Percentiles rank a stretch among this genome's conserved stretches.
These are phyloP conservation scores for Caenorhabditis sulstoni DNA, from an alignment of 2,888 invertebrate genomes.

Conservation along the genomic window DNA sequence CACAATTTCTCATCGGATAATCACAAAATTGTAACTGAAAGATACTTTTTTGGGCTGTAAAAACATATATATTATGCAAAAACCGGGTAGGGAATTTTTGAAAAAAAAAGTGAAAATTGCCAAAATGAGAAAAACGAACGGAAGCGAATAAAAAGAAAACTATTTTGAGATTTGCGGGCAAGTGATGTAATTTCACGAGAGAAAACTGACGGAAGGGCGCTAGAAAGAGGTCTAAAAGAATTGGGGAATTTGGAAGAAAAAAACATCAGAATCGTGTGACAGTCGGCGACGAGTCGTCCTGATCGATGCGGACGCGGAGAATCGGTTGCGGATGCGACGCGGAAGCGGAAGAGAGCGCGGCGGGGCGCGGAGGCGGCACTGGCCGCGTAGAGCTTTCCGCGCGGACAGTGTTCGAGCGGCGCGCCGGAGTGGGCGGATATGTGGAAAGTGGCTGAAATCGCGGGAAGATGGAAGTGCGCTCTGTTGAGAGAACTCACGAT, in stretches of 20 bases:
- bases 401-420: constrained; percentile 31
- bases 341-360: constrained; percentile 6
- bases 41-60: not conserved
- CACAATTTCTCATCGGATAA: constrained; percentile 13
- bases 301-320: constrained; percentile 17
- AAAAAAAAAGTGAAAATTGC: constrained; percentile 9
- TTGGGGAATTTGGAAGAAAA: not conserved
- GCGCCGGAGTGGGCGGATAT: constrained; percentile 23
- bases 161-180: constrained; percentile 21
- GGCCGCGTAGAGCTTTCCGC: constrained; percentile 25
- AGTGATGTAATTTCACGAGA: constrained; percentile 2
- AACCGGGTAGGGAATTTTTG: constrained; percentile 22
- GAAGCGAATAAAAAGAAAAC: constrained; percentile 4
- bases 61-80: not conserved
- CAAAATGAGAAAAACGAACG: constrained; percentile 20
- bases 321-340: constrained; percentile 2
- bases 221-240: not conserved
- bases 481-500: too few species aligned
- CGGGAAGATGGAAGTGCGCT: not conserved
- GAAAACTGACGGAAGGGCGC: not conserved
- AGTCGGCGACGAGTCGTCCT: constrained; percentile 23
- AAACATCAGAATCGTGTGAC: constrained; percentile 35
- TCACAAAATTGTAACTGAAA: constrained; percentile 26
- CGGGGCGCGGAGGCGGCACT: constrained; percentile 48
- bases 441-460: not conserved